Evolutionary conservation across 2,113 vertebrate genomes (phyloP), one percentile per base, ranked within the genome.

Genomic region (Albula glossodonta): DNA sequence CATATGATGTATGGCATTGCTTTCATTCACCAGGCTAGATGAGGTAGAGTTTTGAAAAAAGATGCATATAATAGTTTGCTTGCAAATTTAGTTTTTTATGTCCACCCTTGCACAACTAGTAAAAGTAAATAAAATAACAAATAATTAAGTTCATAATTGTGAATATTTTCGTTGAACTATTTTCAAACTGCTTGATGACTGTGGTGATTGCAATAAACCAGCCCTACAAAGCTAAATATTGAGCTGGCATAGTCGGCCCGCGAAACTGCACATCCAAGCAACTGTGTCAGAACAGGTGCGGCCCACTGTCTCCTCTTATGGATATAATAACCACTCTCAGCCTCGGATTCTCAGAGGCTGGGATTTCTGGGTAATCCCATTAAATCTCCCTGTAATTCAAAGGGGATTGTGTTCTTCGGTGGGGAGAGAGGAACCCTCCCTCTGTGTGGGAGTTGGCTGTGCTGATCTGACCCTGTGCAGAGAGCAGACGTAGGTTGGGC

Each of bases 321-420:
- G 91, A 92, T 93, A 91, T 92, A 92, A 94, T 93, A 93, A 93
- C 94, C 92, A 91, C 91, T 92, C 90, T 91, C 87, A 90, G 89
- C 88, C 92, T 90, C 86, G 87, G 93, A 94, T 95, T 95, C 94
- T 95, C 94, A 95, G 94, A 93, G 92, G 92, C 86, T 87, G 79
- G 88, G 87, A 83, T 81, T 90, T 87, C 90, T 83, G 82, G 78
- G 53, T 95, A 95, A 96, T 95, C 95, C 94, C 63, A 88, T 89
- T 92, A 95, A 96, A 96, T 95, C 95, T 96, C 95, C 93, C 89
- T 94, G 92, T 95, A 96, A 96, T 95, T 96, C 94, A 90, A 92
- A 90, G 92, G 92, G 94, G 95, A 95, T 95, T 95, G 93, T 90
- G 92, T 95, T 96, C 94, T 93, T 95, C 91, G 93, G 93, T 95